Percentiles rank a stretch among this genome's conserved stretches.
These are phyloP conservation scores for Leucopternis melanops DNA, from an alignment of 2,113 vertebrate species.

Conservation along the genomic window DNA sequence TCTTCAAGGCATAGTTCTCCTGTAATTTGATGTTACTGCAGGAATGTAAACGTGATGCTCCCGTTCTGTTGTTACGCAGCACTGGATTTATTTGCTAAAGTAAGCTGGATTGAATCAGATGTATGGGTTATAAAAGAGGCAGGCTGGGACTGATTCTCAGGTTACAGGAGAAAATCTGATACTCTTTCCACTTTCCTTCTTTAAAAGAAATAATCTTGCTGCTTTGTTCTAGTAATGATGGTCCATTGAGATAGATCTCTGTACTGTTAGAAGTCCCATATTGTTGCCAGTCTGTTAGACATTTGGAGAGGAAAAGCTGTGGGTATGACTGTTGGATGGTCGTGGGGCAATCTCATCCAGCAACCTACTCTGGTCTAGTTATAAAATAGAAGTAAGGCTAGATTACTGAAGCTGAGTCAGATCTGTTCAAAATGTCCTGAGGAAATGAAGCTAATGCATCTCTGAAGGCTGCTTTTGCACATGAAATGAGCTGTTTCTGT, in stretches of 20 bases:
- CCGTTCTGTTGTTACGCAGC: neutral
- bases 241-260: neutral
- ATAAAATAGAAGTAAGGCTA: neutral
- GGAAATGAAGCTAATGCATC: too few species aligned
- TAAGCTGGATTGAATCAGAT: neutral
- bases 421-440: too few species aligned
- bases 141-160: neutral
- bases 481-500: too few species aligned
- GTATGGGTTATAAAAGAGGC: neutral
- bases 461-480: too few species aligned
- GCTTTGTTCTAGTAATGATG: neutral
- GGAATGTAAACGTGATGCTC: neutral
- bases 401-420: neutral
- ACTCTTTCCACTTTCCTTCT: neutral
- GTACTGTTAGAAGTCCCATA: neutral
- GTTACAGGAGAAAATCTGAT: neutral
- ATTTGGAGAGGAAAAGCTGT: neutral
- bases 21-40: neutral
- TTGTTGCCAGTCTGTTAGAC: neutral
- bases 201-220: neutral
- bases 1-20: neutral
- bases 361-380: neutral
- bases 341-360: neutral
- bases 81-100: neutral
- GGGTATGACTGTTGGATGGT: neutral